A percentile compares a stretch with the other conserved stretches of the same genome.
Evolutionary conservation across 2,797 vertebrate genomes (phyloP).

Genomic region (Falco naumanni): DNA sequence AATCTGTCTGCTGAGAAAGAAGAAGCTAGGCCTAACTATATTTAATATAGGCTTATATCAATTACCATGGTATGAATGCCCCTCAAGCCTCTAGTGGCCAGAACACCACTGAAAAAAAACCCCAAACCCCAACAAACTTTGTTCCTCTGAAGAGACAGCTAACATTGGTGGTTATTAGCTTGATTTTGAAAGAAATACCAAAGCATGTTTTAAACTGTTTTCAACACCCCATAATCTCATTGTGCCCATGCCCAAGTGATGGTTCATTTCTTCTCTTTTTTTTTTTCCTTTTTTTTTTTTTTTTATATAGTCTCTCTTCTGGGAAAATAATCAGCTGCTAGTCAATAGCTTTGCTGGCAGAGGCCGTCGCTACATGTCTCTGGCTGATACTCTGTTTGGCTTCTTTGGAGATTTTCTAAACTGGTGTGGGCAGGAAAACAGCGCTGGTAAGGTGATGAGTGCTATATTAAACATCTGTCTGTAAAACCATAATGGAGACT

Average conservation of each 20-base stretch:
- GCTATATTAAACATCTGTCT: background rate
- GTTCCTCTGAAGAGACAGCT: background rate
- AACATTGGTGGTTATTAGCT: background rate
- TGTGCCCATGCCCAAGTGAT: background rate
- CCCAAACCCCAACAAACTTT: background rate
- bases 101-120: background rate
- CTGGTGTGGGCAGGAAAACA: constrained; percentile 75
- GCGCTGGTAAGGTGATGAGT: constrained; percentile 64
- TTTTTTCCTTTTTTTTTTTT: background rate
- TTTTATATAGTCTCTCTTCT: constrained; percentile 77
- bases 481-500: background rate
- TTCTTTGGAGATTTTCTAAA: constrained; percentile 66
- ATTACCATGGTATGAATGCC: background rate
- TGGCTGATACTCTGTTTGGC: constrained; percentile 73
- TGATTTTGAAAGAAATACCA: constrained; percentile 4
- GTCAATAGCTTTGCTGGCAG: constrained; percentile 67
- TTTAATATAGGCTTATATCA: background rate
- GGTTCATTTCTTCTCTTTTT: background rate
- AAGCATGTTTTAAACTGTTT: background rate
- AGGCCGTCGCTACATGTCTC: constrained; percentile 63
- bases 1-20: background rate
- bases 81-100: background rate
- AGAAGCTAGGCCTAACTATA: background rate
- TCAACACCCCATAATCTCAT: background rate
- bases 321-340: constrained; percentile 80